Evolutionary conservation across 2,797 vertebrate species (phyloP), one percentile per base, ranked within the genome.

Genomic region (Anableps anableps): DNA sequence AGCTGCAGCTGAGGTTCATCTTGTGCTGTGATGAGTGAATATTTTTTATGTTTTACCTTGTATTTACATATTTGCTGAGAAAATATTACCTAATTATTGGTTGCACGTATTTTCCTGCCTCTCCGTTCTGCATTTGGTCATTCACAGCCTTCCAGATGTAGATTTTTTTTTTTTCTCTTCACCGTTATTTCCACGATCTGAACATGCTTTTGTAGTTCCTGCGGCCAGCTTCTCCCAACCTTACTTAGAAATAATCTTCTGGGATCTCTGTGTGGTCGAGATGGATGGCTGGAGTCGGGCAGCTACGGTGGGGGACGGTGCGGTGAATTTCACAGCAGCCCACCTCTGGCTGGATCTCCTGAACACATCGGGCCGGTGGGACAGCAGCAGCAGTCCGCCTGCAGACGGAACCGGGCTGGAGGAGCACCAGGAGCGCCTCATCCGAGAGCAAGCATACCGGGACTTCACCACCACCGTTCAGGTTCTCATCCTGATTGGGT

Each of bases 401-500:
- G 91, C 89, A 5, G 94, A 83, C 80, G 86, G 90, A 3, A 3
- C 74, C 41, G 51, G 72, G 36, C 84, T 75, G 74, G 90, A 83
- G 2, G 62, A 89, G 38, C 88, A 82, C 80, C 85, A 83, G 64
- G 64, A 70, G 79, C 90, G 86, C 68, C 85, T 88, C 58, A 60
- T 93, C 76, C 92, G 96, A 29, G 97, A 97, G 60, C 96, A 94
- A 92, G 95, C 94, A 70, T 99, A 99, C 95, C 92, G 97, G 81
- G 96, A 97, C 89, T 99, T 99, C 96, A 96, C 96, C 85, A 98
- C 96, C 86, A 87, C 95, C 11, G 91, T 97, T 38, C 98, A 99
- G 90, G 88, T 98, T 31, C 83, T 99, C 94, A 97, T 99, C 94
- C 97, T 99, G 78, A 66, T 99, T 1, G 97, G 97, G 38, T 98